Base-by-base conservation (phyloP, 2,888 invertebrate species). In the Ophion ellenae region DNA sequence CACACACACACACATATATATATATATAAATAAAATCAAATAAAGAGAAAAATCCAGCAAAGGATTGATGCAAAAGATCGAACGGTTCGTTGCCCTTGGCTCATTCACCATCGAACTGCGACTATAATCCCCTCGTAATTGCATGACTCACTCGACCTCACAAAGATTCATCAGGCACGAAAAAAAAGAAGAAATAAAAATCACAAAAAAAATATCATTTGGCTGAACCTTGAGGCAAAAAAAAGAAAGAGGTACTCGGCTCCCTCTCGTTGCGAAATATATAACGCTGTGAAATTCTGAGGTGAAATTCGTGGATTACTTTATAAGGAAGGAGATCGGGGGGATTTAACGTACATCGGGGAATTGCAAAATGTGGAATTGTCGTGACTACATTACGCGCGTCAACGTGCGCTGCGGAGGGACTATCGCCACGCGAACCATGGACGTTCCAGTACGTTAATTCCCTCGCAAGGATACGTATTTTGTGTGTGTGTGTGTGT, bases 401-500 rank as follows among this genome's bases (percentile, higher is more conserved):
- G 81, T 81, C 71, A 59, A 47, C 73, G 73, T 64, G 63, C 69
- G 69, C 64, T 59, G 59, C 53, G 7, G 17, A 14, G 47, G 11
- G 47, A 47, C 79, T 66, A 36, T 71, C 20, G 47, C 40, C 40
- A 67, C 20, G n/a, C 20, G 20, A 11, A 40, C 36, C 40, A 32
- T 64, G n/a, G 63, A 47, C 79, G 85, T 85, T 85, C 70, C 85
- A 67, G 79, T 66, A 79, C 85, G 82, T 85, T 85, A 79, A 85
- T 79, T 82, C 61, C 28, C 36, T 78, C 74, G 59, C 66, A 11
- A 47, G 20, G 47, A 1, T 47, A 47, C 10, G 10, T 47, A 47
- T 10, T 1, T 11, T 47, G 9, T 11, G 9, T 11, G 10, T 10
- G 9, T 47, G 2, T 11, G 2, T 14, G 2, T 6, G 10, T 47